phyloP scores from a whole-genome alignment of 1,140 invertebrate species.

The Tyrophagus putrescentiae region DNA sequence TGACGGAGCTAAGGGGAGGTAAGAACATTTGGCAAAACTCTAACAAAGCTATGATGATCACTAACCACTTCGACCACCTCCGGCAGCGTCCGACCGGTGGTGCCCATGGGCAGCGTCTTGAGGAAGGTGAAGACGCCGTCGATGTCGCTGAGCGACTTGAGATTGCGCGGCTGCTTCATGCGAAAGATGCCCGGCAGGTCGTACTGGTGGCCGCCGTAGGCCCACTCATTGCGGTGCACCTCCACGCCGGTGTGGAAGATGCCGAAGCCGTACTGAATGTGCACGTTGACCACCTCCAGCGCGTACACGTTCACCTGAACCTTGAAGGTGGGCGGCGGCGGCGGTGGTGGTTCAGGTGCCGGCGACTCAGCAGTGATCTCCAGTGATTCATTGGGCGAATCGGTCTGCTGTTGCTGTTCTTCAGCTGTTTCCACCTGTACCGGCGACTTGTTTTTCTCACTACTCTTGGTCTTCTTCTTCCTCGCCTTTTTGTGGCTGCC shows the following conservation, averaged over 20 bases:
- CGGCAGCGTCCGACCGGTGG: neutral
- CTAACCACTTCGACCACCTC: neutral
- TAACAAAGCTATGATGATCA: neutral
- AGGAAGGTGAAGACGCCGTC: neutral
- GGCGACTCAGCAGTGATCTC: too few species aligned
- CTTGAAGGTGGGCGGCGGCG: too few species aligned
- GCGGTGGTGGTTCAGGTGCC: too few species aligned
- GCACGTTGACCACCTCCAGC: neutral
- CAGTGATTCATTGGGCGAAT: too few species aligned
- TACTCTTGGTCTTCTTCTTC: too few species aligned
- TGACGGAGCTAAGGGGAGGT: neutral
- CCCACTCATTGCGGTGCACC: conserved; percentile 1
- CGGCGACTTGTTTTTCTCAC: too few species aligned
- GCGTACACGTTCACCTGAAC: neutral
- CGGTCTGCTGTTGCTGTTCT: too few species aligned
- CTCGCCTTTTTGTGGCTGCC: too few species aligned
- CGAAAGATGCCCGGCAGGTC: neutral
- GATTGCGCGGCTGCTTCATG: neutral
- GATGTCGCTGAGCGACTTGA: neutral
- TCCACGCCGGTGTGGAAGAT: conserved; percentile 6
- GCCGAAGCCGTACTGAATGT: neutral
- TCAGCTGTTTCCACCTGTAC: too few species aligned
- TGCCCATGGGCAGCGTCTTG: neutral
- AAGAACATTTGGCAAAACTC: too few species aligned
- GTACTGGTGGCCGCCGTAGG: neutral